These are phyloP conservation scores for Parnassius apollo DNA, from an alignment of 2,888 invertebrate genomes.

Conservation along the genomic window DNA sequence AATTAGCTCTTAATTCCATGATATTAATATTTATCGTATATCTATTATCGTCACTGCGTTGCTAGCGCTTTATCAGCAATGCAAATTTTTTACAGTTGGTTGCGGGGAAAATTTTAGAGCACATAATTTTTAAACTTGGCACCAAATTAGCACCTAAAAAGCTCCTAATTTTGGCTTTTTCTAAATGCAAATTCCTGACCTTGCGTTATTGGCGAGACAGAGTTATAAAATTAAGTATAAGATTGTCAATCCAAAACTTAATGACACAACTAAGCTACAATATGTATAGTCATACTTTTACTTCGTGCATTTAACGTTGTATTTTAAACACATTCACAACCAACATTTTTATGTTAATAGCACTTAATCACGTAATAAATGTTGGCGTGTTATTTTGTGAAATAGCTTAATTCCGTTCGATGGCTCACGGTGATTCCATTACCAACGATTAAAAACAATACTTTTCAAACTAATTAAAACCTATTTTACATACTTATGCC, in stretches of 20 bases:
- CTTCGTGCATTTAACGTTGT: constrained; percentile 20
- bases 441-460: constrained; percentile 25
- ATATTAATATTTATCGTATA: too few relatives aligned
- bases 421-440: constrained; percentile 16
- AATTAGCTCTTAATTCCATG: too few relatives aligned
- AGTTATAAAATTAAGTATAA: too few relatives aligned
- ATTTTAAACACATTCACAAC: neutral
- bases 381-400: constrained; percentile 31
- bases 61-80: too few relatives aligned
- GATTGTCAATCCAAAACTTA: neutral
- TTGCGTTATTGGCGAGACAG: too few relatives aligned
- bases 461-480: neutral
- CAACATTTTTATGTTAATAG: constrained; percentile 6
- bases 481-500: neutral
- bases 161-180: too few relatives aligned
- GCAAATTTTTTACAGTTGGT: too few relatives aligned
- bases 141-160: too few relatives aligned
- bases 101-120: too few relatives aligned
- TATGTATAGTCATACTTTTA: constrained; percentile 17
- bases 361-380: constrained; percentile 26
- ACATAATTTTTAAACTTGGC: too few relatives aligned
- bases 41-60: too few relatives aligned
- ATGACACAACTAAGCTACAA: constrained; percentile 22
- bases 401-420: constrained; percentile 32
- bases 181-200: too few relatives aligned